Evolutionary conservation across 2,113 vertebrate species (phyloP).

Genomic region (Crocuta crocuta): DNA sequence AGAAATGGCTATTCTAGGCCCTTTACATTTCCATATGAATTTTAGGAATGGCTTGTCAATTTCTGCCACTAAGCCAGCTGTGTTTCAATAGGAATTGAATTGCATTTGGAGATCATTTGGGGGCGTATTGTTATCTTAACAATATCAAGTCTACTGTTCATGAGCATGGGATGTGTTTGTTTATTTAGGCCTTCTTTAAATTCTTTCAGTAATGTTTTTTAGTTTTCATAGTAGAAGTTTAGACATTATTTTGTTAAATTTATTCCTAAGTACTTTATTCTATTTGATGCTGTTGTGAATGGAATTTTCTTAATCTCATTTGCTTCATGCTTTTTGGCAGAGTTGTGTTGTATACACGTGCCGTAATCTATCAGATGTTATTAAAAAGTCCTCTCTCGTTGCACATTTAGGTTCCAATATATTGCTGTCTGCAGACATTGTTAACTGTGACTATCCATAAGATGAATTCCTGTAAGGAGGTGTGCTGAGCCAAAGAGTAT

Average conservation of each 20-base stretch:
- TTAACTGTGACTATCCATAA: not conserved
- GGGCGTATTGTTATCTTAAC: not conserved
- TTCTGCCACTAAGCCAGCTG: not conserved
- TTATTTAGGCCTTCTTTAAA: conserved; percentile 1
- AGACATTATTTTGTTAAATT: not conserved
- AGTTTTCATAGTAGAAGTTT: not conserved
- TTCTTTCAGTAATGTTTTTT: not conserved
- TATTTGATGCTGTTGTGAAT: not conserved
- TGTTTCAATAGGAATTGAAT: conserved; percentile 2
- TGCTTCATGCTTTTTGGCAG: not conserved
- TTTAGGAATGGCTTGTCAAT: not conserved
- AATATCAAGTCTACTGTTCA: not conserved
- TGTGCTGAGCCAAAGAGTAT: not conserved
- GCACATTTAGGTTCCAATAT: not conserved
- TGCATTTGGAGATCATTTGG: not conserved
- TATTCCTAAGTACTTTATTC: not conserved
- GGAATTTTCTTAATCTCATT: conserved; percentile 24
- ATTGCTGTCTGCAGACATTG: not conserved
- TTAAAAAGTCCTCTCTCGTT: not conserved
- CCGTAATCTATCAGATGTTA: not conserved
- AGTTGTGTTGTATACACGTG: not conserved
- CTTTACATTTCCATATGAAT: not conserved
- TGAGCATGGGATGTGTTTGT: not conserved
- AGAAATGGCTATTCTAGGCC: not conserved
- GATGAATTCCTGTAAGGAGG: not conserved